These are phyloP conservation scores for Vidua chalybeata DNA, from an alignment of 2,113 vertebrate genomes.

Conservation along the genomic window DNA sequence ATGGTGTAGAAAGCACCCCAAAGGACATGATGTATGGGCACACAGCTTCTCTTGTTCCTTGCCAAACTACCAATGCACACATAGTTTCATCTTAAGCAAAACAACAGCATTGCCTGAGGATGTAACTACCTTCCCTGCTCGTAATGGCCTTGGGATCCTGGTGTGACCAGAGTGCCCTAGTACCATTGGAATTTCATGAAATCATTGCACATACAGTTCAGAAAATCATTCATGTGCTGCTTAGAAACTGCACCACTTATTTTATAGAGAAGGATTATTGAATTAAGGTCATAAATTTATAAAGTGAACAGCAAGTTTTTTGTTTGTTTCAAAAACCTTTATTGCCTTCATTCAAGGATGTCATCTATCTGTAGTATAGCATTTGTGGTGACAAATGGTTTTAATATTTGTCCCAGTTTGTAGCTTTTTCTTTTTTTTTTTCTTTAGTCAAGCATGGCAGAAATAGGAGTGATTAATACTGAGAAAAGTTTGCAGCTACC, in stretches of 20 bases:
- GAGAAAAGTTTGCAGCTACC: background rate
- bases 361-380: background rate
- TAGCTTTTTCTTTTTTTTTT: background rate
- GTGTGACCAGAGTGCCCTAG: background rate
- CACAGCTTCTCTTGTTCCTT: background rate
- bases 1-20: background rate
- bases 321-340: background rate
- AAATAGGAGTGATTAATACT: background rate
- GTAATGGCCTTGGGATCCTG: background rate
- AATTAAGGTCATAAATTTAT: background rate
- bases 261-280: background rate
- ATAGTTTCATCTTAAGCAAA: background rate
- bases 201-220: background rate
- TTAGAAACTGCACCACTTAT: background rate
- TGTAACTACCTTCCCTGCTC: background rate
- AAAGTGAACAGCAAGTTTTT: background rate
- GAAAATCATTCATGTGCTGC: background rate
- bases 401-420: background rate
- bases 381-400: background rate
- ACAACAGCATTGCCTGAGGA: background rate
- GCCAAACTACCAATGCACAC: accelerated
- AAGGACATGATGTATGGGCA: background rate
- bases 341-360: background rate
- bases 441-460: background rate
- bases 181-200: background rate